Evolutionary conservation across 2,113 vertebrate species (phyloP), one percentile per base, ranked within the genome.

Genomic region (Hystrix brachyura): DNA sequence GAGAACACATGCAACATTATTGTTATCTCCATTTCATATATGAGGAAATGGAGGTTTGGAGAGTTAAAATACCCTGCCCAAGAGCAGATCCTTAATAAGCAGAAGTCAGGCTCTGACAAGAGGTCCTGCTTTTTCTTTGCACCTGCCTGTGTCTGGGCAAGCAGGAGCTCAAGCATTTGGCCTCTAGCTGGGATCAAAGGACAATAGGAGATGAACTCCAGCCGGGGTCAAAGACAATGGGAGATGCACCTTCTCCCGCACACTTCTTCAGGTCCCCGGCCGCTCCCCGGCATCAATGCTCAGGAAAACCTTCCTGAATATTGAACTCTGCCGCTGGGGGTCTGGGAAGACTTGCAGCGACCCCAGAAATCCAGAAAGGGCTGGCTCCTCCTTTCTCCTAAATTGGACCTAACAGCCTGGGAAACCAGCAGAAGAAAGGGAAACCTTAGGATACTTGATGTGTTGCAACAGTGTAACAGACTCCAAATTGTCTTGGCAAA

Each of bases 401-500:
- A 69, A 27, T 27, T 93, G 83, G 84, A 86, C 46, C 69, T 38
- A 74, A 76, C 3, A 76, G 86, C 21, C 65, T 55, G 64, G 87
- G 74, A 91, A 97, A n/a, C 2, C 10, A 80, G 60, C 38, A 90
- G 97, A 88, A 43, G 80, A 96, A 97, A 98, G 97, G 38, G 55
- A 87, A 94, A 72, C 72, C 90, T 89, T 59, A 64, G 62, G 96
- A 46, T 92, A n/a, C 83, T 94, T 90, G 93, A 65, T 95, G 95
- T 88, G 90, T 94, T 57, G 29, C 90, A 93, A 96, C 17, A 87
- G 19, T 38, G 25, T 85, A 96, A 93, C 97, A 89, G 95, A 92
- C 86, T 97, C 93, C 69, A 83, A 87, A 98, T 94, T 87, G 81
- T 95, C 48, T 98, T 98, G 98, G 92, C 92, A 93, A 94, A 90